Conservation (phyloP, 2,797 vertebrate genomes). For the Lagorchestes hirsutus region DNA sequence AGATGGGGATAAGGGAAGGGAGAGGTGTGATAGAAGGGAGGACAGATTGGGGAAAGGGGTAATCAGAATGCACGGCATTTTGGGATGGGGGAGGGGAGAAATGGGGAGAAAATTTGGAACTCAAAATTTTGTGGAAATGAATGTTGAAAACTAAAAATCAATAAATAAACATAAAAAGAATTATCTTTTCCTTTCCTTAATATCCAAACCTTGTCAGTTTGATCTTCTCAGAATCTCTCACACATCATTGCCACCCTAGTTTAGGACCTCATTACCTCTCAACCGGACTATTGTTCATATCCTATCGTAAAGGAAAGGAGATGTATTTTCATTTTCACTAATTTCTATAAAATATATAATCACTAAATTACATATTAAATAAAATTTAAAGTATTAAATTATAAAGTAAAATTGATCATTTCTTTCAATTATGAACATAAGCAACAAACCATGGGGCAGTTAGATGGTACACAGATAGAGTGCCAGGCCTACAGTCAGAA, state of each 20-base stretch:
- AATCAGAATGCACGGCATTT: no score
- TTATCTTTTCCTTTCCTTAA: neutral
- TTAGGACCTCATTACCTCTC: neutral
- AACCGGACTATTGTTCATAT: neutral
- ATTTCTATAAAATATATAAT: neutral
- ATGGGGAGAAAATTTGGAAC: no score
- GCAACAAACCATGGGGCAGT: neutral
- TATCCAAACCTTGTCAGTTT: neutral
- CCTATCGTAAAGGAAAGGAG: neutral
- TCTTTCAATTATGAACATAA: neutral
- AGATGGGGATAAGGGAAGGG: no score
- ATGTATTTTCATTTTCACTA: neutral
- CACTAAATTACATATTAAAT: neutral
- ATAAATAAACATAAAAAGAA: neutral
- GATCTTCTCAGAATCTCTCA: neutral
- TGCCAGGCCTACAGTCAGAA: neutral
- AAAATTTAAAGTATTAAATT: neutral
- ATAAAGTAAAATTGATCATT: neutral
- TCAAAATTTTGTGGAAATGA: no score
- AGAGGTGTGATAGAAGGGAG: no score
- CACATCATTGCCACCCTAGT: neutral
- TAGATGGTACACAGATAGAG: neutral
- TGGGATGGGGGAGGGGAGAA: no score
- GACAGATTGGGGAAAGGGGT: no score
- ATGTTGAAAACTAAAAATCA: no score